Evolutionary conservation across 2,113 vertebrate species (phyloP).

Genomic region (Otocyon megalotis): DNA sequence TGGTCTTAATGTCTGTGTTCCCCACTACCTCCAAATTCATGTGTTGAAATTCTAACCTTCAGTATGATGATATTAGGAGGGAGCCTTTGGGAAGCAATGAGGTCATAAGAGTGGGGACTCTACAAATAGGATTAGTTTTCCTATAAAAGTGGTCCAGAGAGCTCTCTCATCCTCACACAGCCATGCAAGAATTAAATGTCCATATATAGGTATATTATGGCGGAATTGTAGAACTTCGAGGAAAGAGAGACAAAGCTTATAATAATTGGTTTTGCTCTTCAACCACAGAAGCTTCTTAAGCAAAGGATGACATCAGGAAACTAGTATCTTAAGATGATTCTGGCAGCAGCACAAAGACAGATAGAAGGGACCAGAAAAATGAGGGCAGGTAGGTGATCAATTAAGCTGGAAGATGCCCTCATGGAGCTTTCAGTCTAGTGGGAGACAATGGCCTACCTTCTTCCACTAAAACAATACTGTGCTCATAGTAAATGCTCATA

Average conservation of each 20-base stretch:
- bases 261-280: neutral
- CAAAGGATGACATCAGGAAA: neutral
- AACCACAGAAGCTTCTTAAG: neutral
- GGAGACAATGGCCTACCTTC: neutral
- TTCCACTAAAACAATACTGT: neutral
- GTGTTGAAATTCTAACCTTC: neutral
- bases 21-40: neutral
- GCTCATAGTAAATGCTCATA: neutral
- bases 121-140: neutral
- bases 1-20: neutral
- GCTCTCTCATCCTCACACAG: no score
- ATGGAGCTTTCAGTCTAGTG: neutral
- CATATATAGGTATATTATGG: neutral
- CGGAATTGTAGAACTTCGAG: neutral
- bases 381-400: neutral
- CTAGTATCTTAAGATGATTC: neutral
- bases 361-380: neutral
- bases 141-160: neutral
- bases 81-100: neutral
- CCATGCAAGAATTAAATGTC: neutral
- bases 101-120: neutral
- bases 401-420: neutral
- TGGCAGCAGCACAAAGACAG: neutral
- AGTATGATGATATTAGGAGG: neutral
- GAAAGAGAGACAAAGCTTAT: neutral